These are phyloP conservation scores for Urophycis tenuis DNA, from an alignment of 2,797 vertebrate genomes.

Conservation along the genomic window DNA sequence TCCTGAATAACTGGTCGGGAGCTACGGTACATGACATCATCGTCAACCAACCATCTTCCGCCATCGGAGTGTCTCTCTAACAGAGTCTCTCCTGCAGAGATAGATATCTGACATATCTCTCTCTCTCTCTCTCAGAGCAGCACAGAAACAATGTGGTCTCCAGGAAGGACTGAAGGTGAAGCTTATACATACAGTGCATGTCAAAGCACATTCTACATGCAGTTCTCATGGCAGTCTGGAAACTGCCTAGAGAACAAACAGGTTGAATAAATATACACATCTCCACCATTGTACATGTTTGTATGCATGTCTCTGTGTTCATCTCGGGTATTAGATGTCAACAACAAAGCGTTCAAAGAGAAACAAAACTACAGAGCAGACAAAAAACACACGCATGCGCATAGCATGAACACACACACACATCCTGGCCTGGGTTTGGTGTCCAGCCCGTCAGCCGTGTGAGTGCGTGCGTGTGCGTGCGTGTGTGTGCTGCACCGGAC, in stretches of 20 bases:
- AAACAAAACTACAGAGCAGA: not conserved
- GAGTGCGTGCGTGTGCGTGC: too few species aligned
- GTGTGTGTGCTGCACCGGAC: not conserved
- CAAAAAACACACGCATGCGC: not conserved
- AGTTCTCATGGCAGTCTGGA: not conserved
- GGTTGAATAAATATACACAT: not conserved
- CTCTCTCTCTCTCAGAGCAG: not conserved
- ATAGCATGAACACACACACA: not conserved
- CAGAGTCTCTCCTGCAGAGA: too few species aligned
- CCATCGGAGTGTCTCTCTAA: not conserved
- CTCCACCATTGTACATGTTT: not conserved
- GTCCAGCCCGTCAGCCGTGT: not conserved
- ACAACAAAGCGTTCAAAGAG: not conserved
- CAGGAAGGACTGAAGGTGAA: not conserved
- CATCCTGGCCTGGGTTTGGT: not conserved
- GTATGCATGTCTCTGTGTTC: not conserved
- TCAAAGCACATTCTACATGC: not conserved
- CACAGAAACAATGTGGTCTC: not conserved
- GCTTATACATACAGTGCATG: not conserved
- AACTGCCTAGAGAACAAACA: constrained; percentile 47
- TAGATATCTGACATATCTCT: too few species aligned
- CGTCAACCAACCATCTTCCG: not conserved
- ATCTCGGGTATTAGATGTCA: not conserved
- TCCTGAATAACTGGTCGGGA: constrained; percentile 50
- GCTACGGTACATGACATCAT: constrained; percentile 25